phyloP scores from a whole-genome alignment of 2,797 vertebrate species.

The Bradypus variegatus region DNA sequence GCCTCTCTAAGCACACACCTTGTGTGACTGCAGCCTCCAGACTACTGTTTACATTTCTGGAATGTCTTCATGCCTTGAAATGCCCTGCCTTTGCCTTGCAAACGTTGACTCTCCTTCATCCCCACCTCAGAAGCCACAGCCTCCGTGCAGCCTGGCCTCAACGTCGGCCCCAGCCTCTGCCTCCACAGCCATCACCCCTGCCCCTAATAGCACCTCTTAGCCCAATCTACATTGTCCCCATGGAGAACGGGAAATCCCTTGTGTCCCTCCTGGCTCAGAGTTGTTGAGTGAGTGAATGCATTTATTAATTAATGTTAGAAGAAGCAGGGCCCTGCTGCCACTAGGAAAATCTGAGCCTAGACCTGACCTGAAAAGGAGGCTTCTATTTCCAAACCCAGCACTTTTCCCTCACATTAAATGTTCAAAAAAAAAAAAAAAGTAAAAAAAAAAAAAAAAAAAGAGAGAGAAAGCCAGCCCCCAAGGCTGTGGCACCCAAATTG shows the following conservation, averaged over 20 bases:
- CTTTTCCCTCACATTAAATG: conserved; percentile 40
- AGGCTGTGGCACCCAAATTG: neutral
- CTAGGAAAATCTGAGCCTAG: neutral
- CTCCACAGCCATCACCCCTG: neutral
- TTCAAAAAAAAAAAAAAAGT: neutral
- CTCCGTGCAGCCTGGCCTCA: neutral
- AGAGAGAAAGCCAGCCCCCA: conserved; percentile 16
- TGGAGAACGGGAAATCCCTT: neutral
- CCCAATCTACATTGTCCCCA: neutral
- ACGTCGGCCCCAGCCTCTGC: neutral
- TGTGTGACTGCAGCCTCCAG: rapidly evolving
- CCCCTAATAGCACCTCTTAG: neutral
- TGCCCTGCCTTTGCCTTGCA: neutral
- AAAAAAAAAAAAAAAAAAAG: neutral
- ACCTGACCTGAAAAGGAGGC: conserved; percentile 29
- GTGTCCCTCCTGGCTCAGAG: rapidly evolving
- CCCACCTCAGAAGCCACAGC: neutral
- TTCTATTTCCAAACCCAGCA: conserved; percentile 21
- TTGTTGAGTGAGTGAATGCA: neutral
- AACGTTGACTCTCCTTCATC: neutral
- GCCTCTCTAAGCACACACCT: neutral
- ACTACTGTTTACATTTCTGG: too few relatives aligned
- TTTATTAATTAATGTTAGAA: neutral
- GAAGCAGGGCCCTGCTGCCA: neutral
- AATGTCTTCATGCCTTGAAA: neutral